Conservation (phyloP, 2,113 vertebrate genomes). For the Pelodiscus sinensis region DNA sequence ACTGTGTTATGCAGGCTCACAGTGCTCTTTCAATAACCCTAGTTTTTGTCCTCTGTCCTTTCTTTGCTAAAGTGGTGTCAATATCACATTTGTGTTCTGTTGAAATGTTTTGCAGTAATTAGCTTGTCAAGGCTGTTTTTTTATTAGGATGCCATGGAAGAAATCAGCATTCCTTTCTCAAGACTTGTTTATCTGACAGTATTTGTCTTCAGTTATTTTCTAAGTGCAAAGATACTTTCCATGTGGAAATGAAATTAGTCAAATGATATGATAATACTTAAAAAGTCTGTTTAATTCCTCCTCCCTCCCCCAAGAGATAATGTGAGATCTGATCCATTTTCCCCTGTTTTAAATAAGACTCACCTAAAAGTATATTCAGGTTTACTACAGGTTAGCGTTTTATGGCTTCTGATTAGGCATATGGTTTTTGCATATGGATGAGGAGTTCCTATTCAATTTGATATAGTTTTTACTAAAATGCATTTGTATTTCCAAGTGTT, state of each 20-base stretch:
- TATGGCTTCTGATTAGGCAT: not conserved
- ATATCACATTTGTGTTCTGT: constrained; percentile 52
- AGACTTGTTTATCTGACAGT: constrained; percentile 15
- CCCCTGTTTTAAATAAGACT: constrained; percentile 25
- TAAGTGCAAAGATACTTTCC: not conserved
- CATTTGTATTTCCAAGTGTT: not conserved
- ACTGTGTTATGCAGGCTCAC: constrained; percentile 56
- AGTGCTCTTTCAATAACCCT: constrained; percentile 65
- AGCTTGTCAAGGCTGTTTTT: constrained; percentile 51
- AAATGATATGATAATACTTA: constrained; percentile 24
- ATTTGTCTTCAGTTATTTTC: constrained; percentile 42
- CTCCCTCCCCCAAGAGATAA: not conserved
- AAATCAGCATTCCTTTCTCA: constrained; percentile 32
- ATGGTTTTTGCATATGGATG: accelerated
- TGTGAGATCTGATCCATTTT: constrained; percentile 24
- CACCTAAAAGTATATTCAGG: constrained; percentile 20
- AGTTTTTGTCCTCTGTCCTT: constrained; percentile 60
- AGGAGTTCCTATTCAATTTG: not conserved
- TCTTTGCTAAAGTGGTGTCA: constrained; percentile 60
- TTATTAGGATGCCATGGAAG: not conserved
- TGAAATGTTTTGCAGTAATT: constrained; percentile 53
- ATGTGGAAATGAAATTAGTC: not conserved
- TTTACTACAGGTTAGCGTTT: constrained; percentile 12
- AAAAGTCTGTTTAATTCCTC: not conserved
- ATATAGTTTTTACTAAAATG: not conserved